These are phyloP conservation scores for Myathropa florea DNA, from an alignment of 2,888 invertebrate genomes.

Conservation along the genomic window DNA sequence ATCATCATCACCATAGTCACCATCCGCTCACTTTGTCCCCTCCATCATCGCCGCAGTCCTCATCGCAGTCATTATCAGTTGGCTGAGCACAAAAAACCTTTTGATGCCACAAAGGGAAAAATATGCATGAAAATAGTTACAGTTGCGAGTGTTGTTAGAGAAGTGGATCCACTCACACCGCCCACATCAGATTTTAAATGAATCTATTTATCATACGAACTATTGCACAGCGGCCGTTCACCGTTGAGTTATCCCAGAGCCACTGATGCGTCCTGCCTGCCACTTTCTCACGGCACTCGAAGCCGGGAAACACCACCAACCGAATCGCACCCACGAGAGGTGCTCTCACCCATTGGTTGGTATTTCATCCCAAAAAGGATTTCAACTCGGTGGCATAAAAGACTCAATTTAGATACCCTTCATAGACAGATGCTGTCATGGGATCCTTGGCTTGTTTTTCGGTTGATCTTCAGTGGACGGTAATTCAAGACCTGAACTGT, in stretches of 20 bases:
- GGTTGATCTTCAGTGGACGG: neutral
- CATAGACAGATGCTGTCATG: no score
- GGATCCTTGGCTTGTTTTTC: neutral
- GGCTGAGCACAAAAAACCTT: constrained; percentile 1
- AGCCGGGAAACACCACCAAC: neutral
- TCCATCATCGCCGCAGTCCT: neutral
- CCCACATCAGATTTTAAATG: neutral
- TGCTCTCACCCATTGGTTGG: no score
- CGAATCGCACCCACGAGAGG: no score
- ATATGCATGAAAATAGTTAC: neutral
- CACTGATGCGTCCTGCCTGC: neutral
- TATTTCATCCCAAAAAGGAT: no score
- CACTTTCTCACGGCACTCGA: neutral
- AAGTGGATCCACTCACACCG: neutral
- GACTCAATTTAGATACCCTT: neutral
- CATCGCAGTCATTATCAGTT: constrained; percentile 23
- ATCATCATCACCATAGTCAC: neutral
- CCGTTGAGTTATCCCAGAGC: neutral
- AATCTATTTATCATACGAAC: neutral
- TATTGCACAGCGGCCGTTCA: neutral
- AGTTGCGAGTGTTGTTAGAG: neutral
- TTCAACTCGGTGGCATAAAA: neutral
- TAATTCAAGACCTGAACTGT: neutral
- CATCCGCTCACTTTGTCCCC: neutral
- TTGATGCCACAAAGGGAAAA: neutral